Conservation (phyloP, 2,797 vertebrate genomes). For the Crypturellus tataupa region DNA sequence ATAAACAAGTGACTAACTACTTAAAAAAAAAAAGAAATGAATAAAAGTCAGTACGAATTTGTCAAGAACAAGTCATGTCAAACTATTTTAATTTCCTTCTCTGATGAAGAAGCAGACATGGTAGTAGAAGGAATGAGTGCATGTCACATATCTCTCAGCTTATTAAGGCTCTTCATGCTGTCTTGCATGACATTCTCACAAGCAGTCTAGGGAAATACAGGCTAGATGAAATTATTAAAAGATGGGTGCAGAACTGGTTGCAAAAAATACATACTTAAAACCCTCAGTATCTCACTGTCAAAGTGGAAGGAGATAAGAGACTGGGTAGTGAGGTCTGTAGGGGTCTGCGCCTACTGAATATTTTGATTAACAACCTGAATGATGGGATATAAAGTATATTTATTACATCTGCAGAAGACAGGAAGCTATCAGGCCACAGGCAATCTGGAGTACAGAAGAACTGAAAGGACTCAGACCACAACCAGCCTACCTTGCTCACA, state of each 20-base stretch:
- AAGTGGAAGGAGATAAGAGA: background rate
- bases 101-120: slow-evolving; percentile 25
- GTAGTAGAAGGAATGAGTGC: slow-evolving; percentile 11
- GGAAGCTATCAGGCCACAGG: background rate
- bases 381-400: background rate
- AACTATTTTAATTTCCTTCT: slow-evolving; percentile 45
- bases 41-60: slow-evolving; percentile 51
- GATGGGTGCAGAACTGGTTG: background rate
- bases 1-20: slow-evolving; percentile 33
- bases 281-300: background rate
- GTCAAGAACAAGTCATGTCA: slow-evolving; percentile 20
- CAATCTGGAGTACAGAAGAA: background rate
- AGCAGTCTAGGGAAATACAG: background rate
- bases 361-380: background rate
- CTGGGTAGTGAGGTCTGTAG: background rate
- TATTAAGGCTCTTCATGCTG: slow-evolving; percentile 27
- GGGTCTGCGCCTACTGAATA: background rate
- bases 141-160: background rate
- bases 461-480: background rate
- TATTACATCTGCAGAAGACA: background rate
- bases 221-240: background rate
- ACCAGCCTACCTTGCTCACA: background rate
- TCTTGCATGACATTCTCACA: background rate
- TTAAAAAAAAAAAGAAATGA: background rate
- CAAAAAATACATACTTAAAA: background rate